These are phyloP conservation scores for Cacatua alba DNA, from an alignment of 2,113 vertebrate species.

Conservation along the genomic window DNA sequence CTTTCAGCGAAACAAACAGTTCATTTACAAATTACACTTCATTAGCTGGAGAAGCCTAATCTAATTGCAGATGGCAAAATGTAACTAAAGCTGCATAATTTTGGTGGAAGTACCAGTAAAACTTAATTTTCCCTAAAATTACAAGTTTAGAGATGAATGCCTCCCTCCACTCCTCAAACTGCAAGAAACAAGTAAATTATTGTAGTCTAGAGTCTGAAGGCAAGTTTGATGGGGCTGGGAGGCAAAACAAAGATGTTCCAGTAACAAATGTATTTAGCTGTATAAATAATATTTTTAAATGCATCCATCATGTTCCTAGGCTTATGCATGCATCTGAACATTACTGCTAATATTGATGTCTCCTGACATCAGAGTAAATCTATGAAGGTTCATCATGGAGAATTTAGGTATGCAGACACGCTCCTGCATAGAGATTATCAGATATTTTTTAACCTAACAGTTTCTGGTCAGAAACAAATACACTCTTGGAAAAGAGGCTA, in stretches of 20 bases:
- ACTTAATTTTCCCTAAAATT: constrained; percentile 43
- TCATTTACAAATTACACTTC: constrained; percentile 60
- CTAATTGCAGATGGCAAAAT: constrained; percentile 48
- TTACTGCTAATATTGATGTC: neutral
- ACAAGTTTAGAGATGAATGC: neutral
- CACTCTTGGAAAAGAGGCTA: neutral
- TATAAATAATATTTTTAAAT: neutral
- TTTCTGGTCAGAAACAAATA: neutral
- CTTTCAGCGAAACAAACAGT: constrained; percentile 34
- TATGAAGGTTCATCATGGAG: neutral
- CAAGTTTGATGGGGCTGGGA: neutral
- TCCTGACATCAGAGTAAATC: neutral
- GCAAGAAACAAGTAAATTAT: neutral
- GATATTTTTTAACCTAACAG: neutral
- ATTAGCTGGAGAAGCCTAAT: constrained; percentile 40
- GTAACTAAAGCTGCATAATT: constrained; percentile 33
- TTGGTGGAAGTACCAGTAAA: constrained; percentile 33
- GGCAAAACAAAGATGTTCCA: neutral
- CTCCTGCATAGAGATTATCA: neutral
- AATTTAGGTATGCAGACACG: neutral
- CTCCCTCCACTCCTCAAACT: neutral
- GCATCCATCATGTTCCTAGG: neutral
- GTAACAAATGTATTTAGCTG: neutral
- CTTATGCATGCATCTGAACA: neutral
- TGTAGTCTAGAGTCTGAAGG: neutral